Conservation (phyloP, 2,888 invertebrate species). For the Incurvaria masculella region DNA sequence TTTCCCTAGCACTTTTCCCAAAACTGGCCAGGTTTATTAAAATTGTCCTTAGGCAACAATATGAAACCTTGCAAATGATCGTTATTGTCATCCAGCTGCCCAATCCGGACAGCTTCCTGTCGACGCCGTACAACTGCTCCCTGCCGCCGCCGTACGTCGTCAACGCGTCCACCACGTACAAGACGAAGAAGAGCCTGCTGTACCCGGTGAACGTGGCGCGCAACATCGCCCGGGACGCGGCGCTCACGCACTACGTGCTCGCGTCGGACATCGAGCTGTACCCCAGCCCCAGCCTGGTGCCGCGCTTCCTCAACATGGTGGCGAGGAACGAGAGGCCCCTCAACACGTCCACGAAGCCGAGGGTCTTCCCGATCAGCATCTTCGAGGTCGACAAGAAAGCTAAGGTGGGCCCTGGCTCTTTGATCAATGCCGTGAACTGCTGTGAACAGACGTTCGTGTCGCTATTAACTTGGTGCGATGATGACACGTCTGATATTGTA, state of each 20-base stretch:
- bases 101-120: slow-evolving; percentile 58
- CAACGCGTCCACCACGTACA: slow-evolving; percentile 67
- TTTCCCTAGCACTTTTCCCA: neutral
- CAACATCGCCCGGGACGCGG: slow-evolving; percentile 82
- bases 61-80: slow-evolving; percentile 18
- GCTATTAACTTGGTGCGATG: too few relatives aligned
- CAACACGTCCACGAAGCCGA: slow-evolving; percentile 45
- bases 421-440: too few relatives aligned
- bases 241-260: slow-evolving; percentile 77
- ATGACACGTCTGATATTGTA: too few relatives aligned
- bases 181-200: slow-evolving; percentile 73
- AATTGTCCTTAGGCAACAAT: slow-evolving; percentile 8
- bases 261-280: slow-evolving; percentile 90
- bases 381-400: slow-evolving; percentile 74
- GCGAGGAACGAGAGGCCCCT: slow-evolving; percentile 68
- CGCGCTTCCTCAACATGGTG: slow-evolving; percentile 82
- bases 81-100: slow-evolving; percentile 73
- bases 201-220: slow-evolving; percentile 91
- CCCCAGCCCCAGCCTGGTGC: slow-evolving; percentile 78
- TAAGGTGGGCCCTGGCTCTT: too few relatives aligned
- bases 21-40: slow-evolving; percentile 22
- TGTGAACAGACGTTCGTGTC: too few relatives aligned
- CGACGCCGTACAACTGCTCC: slow-evolving; percentile 69
- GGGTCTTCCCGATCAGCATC: slow-evolving; percentile 85
- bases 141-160: slow-evolving; percentile 64